Evolutionary conservation across 1,140 invertebrate species (phyloP), one percentile per base, ranked within the genome.

Genomic region (Drosophila ercepeae): DNA sequence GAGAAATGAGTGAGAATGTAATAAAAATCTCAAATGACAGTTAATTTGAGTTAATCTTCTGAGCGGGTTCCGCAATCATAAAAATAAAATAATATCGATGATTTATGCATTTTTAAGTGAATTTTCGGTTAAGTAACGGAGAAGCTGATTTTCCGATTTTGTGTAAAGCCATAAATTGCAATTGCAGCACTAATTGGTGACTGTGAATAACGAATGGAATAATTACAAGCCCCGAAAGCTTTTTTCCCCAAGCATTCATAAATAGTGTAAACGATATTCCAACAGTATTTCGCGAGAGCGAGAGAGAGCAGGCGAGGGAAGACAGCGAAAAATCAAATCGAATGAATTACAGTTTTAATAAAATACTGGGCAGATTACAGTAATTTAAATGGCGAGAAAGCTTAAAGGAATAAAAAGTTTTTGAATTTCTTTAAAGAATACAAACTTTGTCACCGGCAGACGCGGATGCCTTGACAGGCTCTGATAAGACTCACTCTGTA

Each of bases 401-500:
- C 11, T 1, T 9, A 2, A 3, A 21, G 21, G 21, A 21, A 4
- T n/a, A 1, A 32, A 32, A 32, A 32, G 2, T 1, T 2, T 8
- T 8, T 27, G 6, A 27, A 44, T 1, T 6, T 44, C 16, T n/a
- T 44, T 18, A 42, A 44, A 18, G 18, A 16, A 18, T 13, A 13
- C 75, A 54, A 79, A 75, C 86, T 84, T 84, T 21, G 21, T 21
- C 21, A 21, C 21, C 51, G 49, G 50, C 64, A 65, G 46, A 41
- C 58, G 53, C 41, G 68, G 75, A 73, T 53, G 54, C 48, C 65
- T 60, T 72, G 69, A 16, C 49, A 71, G 42, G 19, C 19, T 27
- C 49, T 72, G 69, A 72, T 72, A 72, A 72, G 69, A 72, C 25
- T 27, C 32, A 7, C 39, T 34, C n/a, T 32, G 5, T 5, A 49